Evolutionary conservation across 2,888 invertebrate species (phyloP), one percentile per base, ranked within the genome.

Genomic region (Drosophila picticornis): DNA sequence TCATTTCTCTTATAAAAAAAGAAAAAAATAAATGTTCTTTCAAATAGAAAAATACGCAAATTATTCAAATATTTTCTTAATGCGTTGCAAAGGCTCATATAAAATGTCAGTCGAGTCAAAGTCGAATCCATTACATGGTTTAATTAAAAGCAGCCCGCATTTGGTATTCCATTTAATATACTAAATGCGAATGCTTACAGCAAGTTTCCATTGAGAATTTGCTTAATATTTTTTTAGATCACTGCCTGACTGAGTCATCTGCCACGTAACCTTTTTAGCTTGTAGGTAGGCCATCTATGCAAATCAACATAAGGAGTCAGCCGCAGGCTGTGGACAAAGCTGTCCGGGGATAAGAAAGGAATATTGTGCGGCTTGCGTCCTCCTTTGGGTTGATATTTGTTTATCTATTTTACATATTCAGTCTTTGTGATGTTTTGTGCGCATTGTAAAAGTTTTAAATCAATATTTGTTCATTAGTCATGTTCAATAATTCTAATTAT

Each of bases 391-490:
- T 55, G 32, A 31, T 76, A 58, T 80, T 81, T 83, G 74, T 75
- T 80, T 75, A 75, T 81, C 82, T 84, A 72, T 77, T 83, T 83
- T 75, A 53, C 79, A 81, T 90, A 72, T 80, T 72, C 62, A 31
- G 56, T 46, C 77, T 75, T 85, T 81, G 80, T 78, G 32, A 32
- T 16, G 68, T 53, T 64, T 75, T 74, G 63, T 71, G 52, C 62
- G 61, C 70, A 48, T 63, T 76, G 75, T 79, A 34, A 70, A 71
- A 72, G 72, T 69, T 73, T 72, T 70, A 80, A 86, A 82, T 88
- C 80, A 90, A 90, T 91, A 91, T 91, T 90, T 85, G 82, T 74
- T 84, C 86, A 91, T 90, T 90, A 91, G 90, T 87, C 72, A 73
- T 75, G 74, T 77, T 80, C 80, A 82, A 87, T 89, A 89, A 88